Percentiles rank a stretch among this genome's conserved stretches.
phyloP scores from a whole-genome alignment of 2,888 invertebrate genomes.

The Drosophila eohydei region DNA sequence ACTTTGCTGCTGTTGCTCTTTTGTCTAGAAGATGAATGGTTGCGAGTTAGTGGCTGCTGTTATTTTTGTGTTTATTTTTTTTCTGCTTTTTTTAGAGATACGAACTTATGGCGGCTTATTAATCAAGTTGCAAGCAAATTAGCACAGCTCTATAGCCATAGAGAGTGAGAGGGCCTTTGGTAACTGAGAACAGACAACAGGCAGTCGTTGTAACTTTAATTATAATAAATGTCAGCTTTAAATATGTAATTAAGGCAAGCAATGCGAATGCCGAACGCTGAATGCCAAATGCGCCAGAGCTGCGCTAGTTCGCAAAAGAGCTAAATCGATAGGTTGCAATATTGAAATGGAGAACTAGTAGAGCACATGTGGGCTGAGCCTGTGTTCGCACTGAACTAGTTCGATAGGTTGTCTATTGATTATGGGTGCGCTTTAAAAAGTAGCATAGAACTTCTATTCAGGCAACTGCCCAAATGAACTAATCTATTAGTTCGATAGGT shows the following conservation, averaged over 20 bases:
- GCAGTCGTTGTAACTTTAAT: conserved; percentile 65
- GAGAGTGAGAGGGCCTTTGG: conserved; percentile 7
- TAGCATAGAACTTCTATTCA: neutral
- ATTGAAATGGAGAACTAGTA: neutral
- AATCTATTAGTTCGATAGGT: neutral
- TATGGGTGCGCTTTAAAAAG: neutral
- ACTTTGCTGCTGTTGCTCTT: conserved; percentile 49
- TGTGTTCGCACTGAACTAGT: conserved; percentile 1
- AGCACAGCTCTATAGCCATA: conserved; percentile 53
- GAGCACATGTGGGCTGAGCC: neutral
- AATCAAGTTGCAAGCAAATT: conserved; percentile 73
- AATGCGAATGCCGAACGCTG: conserved; percentile 25
- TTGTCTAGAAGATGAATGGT: conserved; percentile 77
- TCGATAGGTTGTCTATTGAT: neutral
- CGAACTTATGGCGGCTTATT: conserved; percentile 73
- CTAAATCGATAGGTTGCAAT: conserved; percentile 6
- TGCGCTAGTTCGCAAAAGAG: conserved; percentile 17
- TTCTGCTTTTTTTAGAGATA: conserved; percentile 51
- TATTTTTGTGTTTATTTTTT: conserved; percentile 16
- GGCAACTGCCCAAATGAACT: neutral
- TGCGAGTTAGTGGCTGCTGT: conserved; percentile 58
- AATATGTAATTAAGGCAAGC: conserved; percentile 68
- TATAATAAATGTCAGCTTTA: conserved; percentile 78
- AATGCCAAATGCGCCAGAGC: conserved; percentile 19
- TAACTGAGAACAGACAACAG: conserved; percentile 26